A percentile compares a stretch with the other conserved stretches of the same genome.
Evolutionary conservation across 2,113 vertebrate species (phyloP).

Genomic region (Octodon degus): DNA sequence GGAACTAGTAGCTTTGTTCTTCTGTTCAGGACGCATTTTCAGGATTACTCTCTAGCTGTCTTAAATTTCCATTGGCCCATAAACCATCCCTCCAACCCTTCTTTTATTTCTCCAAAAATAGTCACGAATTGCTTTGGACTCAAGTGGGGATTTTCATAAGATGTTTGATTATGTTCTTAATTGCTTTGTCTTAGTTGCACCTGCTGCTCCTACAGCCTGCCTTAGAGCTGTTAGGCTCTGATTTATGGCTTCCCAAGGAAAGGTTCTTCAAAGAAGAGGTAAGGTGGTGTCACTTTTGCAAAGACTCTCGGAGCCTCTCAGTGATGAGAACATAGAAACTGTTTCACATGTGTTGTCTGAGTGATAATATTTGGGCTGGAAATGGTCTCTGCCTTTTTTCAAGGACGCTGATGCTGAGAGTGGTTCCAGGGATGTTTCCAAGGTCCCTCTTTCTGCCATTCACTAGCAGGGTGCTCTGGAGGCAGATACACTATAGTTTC

Average conservation of each 20-base stretch:
- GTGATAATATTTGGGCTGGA: not conserved
- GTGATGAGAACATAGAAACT: not conserved
- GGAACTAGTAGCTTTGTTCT: not conserved
- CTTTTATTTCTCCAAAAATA: not conserved
- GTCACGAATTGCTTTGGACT: not conserved
- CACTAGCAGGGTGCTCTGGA: not conserved
- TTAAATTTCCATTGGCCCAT: not conserved
- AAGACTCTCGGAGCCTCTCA: not conserved
- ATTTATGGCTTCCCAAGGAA: not conserved
- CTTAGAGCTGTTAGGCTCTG: not conserved
- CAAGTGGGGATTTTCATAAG: not conserved
- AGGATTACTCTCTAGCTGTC: not conserved
- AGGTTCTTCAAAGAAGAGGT: not conserved
- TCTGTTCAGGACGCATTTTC: not conserved
- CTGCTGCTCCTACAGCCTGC: not conserved
- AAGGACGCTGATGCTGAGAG: not conserved
- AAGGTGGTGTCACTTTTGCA: not conserved
- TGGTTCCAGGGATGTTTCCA: not conserved
- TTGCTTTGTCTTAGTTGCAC: not conserved
- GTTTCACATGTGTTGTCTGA: not conserved
- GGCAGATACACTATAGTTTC: not conserved
- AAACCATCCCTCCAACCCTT: accelerated
- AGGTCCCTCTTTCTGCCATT: not conserved
- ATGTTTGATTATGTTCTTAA: not conserved
- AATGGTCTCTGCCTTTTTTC: not conserved